These are phyloP conservation scores for Tichodroma muraria DNA, from an alignment of 2,113 vertebrate genomes.

Conservation along the genomic window DNA sequence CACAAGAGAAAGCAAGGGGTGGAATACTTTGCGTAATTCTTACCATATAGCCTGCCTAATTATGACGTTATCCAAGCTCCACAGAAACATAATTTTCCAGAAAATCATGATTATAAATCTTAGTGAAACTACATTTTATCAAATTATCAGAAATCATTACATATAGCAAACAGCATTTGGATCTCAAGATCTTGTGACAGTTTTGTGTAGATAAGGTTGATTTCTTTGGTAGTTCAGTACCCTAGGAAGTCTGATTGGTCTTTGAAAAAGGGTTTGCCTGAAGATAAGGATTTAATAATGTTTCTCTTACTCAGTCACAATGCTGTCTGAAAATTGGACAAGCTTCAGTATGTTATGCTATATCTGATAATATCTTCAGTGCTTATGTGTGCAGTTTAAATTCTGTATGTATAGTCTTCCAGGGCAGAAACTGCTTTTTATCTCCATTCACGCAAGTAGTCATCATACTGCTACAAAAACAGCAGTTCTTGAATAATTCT, in stretches of 20 bases:
- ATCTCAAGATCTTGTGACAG: not conserved
- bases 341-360: not conserved
- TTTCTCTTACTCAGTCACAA: conserved; percentile 35
- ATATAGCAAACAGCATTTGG: not conserved
- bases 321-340: not conserved
- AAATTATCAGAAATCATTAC: not conserved
- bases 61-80: not conserved
- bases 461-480: not conserved
- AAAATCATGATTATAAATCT: not conserved
- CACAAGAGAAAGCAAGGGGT: not conserved
- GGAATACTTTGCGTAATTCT: not conserved
- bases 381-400: not conserved
- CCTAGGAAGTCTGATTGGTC: not conserved
- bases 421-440: not conserved
- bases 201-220: not conserved
- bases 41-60: not conserved
- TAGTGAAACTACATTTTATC: not conserved
- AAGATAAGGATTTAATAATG: conserved; percentile 38
- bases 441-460: not conserved
- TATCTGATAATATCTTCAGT: not conserved
- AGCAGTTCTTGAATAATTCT: not conserved
- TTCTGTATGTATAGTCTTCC: not conserved
- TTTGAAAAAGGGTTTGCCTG: not conserved
- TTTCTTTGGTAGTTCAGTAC: not conserved
- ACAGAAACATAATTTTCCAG: not conserved